Base-by-base conservation (phyloP, 2,797 vertebrate species). In the Choloepus didactylus region DNA sequence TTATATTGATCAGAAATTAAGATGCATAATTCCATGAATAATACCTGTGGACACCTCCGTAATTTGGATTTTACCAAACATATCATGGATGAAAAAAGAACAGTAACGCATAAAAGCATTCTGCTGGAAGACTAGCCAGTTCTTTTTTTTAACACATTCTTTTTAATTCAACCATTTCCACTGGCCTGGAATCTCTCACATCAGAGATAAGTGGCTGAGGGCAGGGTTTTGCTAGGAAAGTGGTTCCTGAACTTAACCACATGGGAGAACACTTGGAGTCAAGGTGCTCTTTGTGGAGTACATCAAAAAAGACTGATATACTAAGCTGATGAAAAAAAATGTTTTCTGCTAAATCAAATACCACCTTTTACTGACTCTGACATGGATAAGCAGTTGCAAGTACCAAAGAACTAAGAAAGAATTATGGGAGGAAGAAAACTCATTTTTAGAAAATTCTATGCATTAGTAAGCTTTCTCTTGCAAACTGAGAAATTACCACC, bases 401-500 rank as follows among this genome's bases (percentile, higher is more conserved):
- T 67, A 25, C 18, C 60, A 86, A 92, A 72, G 46, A 27, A 18
- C 46, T 72, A 80, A 70, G 69, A 80, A 92, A 62, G 59, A 83
- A 69, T 69, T 69, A 79, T 7, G 59, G 35, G 14, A 80, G 66
- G 51, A 41, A 69, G 82, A 96, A 85, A 54, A 60, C 6, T 80
- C 64, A 44, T 38, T 93, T 88, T 88, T 75, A 92, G 64, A 92
- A 90, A 92, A 83, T 59, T 66, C 76, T 77, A 83, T 23, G 8
- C 46, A 38, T 49, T 62, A 51, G 31, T 46, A 69, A 77, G 41
- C 59, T 75, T 85, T 59, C 27, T 86, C 23, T n/a, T 80, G 25
- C 10, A n/a, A 84, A 76, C 11, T 83, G 31, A 77, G 35, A 85
- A 90, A 95, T 56, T 41, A 44, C 25, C 23, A 46, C 56, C 62